These are phyloP conservation scores for Xestobium rufovillosum DNA, from an alignment of 2,888 invertebrate genomes.

Conservation along the genomic window DNA sequence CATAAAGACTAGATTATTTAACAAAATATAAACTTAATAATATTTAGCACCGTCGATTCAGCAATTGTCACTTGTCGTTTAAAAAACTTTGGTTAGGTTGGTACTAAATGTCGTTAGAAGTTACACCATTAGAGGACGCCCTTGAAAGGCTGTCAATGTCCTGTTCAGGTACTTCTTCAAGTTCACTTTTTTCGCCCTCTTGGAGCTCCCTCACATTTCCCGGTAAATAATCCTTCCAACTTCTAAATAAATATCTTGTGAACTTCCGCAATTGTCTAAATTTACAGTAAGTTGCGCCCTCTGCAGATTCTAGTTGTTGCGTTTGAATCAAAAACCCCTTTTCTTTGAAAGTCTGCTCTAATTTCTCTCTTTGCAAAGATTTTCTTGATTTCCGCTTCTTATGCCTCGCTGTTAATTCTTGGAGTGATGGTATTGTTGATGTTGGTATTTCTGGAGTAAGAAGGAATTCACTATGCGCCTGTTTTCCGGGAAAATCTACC, in stretches of 20 bases:
- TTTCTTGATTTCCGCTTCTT: conserved; percentile 69
- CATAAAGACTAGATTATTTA: conserved; percentile 1
- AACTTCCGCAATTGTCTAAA: conserved; percentile 86
- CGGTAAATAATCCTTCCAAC: conserved; percentile 89
- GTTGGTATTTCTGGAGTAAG: conserved; percentile 35
- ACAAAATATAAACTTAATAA: conserved; percentile 1
- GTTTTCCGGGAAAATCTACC: conserved; percentile 33
- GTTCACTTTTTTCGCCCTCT: conserved; percentile 26
- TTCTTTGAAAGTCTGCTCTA: conserved; percentile 88
- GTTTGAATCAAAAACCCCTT: conserved; percentile 90
- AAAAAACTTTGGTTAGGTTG: background rate
- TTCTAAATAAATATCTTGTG: conserved; percentile 82
- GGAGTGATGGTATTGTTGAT: conserved; percentile 25
- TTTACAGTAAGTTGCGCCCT: conserved; percentile 90
- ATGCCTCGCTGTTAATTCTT: conserved; percentile 37
- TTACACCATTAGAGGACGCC: background rate
- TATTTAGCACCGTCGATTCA: background rate
- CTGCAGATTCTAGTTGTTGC: conserved; percentile 85
- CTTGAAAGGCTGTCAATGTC: conserved; percentile 2
- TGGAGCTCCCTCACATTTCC: conserved; percentile 46
- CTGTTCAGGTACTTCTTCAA: conserved; percentile 1
- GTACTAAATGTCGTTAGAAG: background rate
- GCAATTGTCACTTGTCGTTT: background rate
- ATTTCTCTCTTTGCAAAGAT: conserved; percentile 76
- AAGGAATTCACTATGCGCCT: conserved; percentile 35